Conservation (phyloP, 2,113 vertebrate genomes). For the Acanthochromis polyacanthus region DNA sequence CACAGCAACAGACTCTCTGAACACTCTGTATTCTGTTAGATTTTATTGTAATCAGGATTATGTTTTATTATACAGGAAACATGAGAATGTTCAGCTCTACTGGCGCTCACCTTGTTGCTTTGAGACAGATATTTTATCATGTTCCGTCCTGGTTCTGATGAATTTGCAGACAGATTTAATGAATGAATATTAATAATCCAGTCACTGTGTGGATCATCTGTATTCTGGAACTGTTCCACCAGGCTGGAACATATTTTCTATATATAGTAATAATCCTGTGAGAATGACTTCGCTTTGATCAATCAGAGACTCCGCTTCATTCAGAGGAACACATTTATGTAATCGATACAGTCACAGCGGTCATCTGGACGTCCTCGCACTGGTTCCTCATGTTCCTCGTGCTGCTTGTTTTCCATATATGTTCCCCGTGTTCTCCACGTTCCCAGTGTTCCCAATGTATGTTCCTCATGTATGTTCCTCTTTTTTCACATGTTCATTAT, state of each 20-base stretch:
- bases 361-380: not conserved
- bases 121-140: not conserved
- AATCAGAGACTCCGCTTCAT: conserved; percentile 27
- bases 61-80: not conserved
- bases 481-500: too few relatives aligned
- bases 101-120: not conserved
- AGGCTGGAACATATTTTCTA: conserved; percentile 34
- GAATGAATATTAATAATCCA: conserved; percentile 3
- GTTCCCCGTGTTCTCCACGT: too few relatives aligned
- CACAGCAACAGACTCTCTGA: not conserved
- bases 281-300: conserved; percentile 43
- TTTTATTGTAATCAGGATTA: not conserved
- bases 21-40: not conserved
- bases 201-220: conserved; percentile 17
- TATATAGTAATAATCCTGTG: conserved; percentile 25
- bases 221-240: conserved; percentile 28
- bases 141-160: not conserved
- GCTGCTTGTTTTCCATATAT: too few relatives aligned
- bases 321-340: conserved; percentile 30
- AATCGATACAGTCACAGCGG: not conserved
- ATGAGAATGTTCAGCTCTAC: not conserved
- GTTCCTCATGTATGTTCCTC: too few relatives aligned
- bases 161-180: not conserved
- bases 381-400: not conserved
- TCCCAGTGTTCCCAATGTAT: too few relatives aligned